A percentile compares a stretch with the other conserved stretches of the same genome.
These are phyloP conservation scores for Luffia ferchaultella DNA, from an alignment of 2,888 invertebrate species.

Conservation along the genomic window DNA sequence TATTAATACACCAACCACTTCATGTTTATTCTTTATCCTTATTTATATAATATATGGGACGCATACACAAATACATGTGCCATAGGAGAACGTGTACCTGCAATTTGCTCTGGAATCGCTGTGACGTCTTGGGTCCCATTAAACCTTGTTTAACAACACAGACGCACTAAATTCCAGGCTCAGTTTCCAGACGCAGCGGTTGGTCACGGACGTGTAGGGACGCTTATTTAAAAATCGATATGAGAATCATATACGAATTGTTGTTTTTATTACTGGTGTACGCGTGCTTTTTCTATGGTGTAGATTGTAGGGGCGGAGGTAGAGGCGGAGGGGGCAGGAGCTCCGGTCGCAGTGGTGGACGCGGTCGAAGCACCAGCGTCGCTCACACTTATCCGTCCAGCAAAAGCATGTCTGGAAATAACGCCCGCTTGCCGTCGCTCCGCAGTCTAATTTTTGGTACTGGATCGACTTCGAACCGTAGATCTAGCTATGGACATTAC, in stretches of 20 bases:
- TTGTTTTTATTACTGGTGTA: not conserved
- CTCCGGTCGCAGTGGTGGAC: not conserved
- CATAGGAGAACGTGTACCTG: too few species aligned
- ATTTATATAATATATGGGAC: too few species aligned
- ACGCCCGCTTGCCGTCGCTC: too few species aligned
- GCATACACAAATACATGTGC: too few species aligned
- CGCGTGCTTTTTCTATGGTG: constrained; percentile 1
- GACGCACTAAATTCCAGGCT: too few species aligned
- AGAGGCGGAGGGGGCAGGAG: constrained; percentile 3
- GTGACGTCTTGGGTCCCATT: too few species aligned
- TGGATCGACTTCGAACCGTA: too few species aligned
- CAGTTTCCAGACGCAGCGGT: not conserved
- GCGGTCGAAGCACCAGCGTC: not conserved
- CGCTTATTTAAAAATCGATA: not conserved
- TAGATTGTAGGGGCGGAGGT: constrained; percentile 2
- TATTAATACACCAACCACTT: too few species aligned
- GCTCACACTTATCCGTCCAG: not conserved
- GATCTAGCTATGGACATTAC: too few species aligned
- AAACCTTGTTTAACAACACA: not conserved
- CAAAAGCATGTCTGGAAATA: not conserved
- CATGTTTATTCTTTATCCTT: too few species aligned
- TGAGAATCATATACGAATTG: not conserved
- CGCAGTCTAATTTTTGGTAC: too few species aligned
- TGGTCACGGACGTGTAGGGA: not conserved
- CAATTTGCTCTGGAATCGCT: too few species aligned